phyloP scores from a whole-genome alignment of 1,140 invertebrate species.

The Eulimnadia texana region DNA sequence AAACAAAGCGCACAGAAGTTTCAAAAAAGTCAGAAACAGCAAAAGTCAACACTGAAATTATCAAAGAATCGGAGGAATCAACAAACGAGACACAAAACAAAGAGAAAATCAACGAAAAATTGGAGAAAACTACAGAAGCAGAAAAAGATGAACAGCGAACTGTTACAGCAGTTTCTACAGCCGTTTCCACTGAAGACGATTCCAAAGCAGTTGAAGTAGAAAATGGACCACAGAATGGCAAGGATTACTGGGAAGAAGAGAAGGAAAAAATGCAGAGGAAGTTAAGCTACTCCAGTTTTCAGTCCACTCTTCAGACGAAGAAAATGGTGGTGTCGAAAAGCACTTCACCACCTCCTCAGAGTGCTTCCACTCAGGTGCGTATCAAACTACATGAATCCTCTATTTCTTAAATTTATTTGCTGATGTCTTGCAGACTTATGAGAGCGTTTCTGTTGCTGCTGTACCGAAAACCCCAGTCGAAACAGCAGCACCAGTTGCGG shows the following conservation, averaged over 20 bases:
- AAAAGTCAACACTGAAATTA: background rate
- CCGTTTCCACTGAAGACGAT: background rate
- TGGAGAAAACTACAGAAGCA: background rate
- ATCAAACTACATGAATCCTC: background rate
- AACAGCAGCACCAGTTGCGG: background rate
- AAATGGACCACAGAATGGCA: background rate
- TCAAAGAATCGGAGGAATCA: background rate
- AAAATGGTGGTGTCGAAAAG: slow-evolving; percentile 39
- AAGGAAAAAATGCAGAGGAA: slow-evolving; percentile 25
- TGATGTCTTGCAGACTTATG: no score
- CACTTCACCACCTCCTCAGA: slow-evolving; percentile 71
- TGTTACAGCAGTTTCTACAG: background rate
- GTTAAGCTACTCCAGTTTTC: slow-evolving; percentile 16
- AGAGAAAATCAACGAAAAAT: background rate
- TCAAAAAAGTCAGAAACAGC: background rate
- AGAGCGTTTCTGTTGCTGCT: background rate
- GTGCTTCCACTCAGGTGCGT: slow-evolving; percentile 66
- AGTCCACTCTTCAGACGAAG: background rate
- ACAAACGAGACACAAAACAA: background rate
- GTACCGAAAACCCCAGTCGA: background rate
- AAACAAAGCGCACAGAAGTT: background rate
- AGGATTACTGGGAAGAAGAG: slow-evolving; percentile 22
- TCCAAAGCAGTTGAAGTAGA: background rate
- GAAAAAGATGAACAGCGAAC: slow-evolving; percentile 19
- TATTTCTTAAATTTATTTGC: no score